A percentile compares a stretch with the other conserved stretches of the same genome.
These are phyloP conservation scores for Odiellus spinosus DNA, from an alignment of 2,888 invertebrate species.

Conservation along the genomic window DNA sequence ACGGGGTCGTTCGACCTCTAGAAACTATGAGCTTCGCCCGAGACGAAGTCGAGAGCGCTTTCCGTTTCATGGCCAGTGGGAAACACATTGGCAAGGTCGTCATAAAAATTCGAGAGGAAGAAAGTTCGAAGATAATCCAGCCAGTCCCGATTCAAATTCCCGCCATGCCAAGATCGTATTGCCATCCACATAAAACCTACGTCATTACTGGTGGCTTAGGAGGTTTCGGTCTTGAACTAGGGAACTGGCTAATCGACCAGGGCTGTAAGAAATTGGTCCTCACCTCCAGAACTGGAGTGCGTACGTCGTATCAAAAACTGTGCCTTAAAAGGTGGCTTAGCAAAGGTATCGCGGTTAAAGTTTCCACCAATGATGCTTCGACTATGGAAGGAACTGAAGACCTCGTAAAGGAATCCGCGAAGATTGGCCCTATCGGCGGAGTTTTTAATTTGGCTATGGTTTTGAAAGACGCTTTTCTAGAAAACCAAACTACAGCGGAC, in stretches of 20 bases:
- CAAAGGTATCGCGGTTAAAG: slow-evolving; percentile 48
- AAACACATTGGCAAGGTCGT: slow-evolving; percentile 96
- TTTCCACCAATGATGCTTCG: slow-evolving; percentile 55
- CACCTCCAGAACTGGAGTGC: slow-evolving; percentile 74
- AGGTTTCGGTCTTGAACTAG: slow-evolving; percentile 88
- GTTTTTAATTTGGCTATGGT: slow-evolving; percentile 81
- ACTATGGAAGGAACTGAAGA: slow-evolving; percentile 48
- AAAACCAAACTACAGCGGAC: slow-evolving; percentile 63
- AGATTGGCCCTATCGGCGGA: slow-evolving; percentile 57
- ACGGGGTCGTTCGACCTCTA: slow-evolving; percentile 75
- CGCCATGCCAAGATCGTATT: slow-evolving; percentile 69
- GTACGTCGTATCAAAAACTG: slow-evolving; percentile 79
- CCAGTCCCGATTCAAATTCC: slow-evolving; percentile 36
- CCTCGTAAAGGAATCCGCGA: slow-evolving; percentile 50
- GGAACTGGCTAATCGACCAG: slow-evolving; percentile 69
- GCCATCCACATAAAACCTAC: slow-evolving; percentile 38
- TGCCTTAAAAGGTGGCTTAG: slow-evolving; percentile 47
- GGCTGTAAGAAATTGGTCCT: slow-evolving; percentile 73
- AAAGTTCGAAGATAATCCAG: slow-evolving; percentile 46
- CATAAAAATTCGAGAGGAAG: slow-evolving; percentile 71
- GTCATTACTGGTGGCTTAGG: slow-evolving; percentile 60
- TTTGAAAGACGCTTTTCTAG: slow-evolving; percentile 67
- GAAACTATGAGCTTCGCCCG: slow-evolving; percentile 69
- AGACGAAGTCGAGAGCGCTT: slow-evolving; percentile 79
- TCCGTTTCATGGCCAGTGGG: slow-evolving; percentile 85